Conservation (phyloP, 1,140 invertebrate genomes). For the Brachionus sp. region DNA sequence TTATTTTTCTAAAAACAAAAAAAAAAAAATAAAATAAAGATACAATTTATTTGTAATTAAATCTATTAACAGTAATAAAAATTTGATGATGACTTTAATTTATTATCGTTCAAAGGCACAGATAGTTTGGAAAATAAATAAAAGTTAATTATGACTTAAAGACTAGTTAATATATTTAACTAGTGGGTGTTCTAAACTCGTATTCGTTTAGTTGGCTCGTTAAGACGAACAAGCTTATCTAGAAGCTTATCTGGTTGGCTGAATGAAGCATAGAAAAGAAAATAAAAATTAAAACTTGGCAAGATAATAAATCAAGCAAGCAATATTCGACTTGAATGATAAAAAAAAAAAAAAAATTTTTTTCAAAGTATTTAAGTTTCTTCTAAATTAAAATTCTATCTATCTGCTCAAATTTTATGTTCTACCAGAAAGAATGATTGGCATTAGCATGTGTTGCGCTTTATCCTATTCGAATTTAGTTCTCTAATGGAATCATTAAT, state of each 20-base stretch:
- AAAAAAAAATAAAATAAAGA: conserved; percentile 8
- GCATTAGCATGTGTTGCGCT: conserved; percentile 36
- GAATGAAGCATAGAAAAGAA: background rate
- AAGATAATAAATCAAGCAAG: conserved; percentile 43
- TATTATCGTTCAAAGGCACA: conserved; percentile 37
- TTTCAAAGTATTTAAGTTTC: conserved; percentile 1
- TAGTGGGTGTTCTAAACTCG: background rate
- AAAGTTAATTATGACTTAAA: conserved; percentile 29
- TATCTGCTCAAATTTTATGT: conserved; percentile 28
- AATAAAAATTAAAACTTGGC: background rate
- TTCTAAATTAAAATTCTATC: conserved; percentile 36
- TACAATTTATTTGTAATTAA: conserved; percentile 44
- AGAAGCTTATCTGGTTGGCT: background rate
- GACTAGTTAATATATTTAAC: background rate
- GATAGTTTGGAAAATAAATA: background rate
- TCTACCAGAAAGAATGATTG: conserved; percentile 28
- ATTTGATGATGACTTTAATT: conserved; percentile 36
- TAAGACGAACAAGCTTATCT: background rate
- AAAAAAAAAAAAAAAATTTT: background rate
- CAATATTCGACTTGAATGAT: conserved; percentile 1
- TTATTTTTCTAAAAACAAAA: background rate
- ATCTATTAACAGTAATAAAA: background rate
- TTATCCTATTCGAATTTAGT: conserved; percentile 6
- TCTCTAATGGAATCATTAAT: conserved; percentile 42
- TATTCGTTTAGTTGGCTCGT: background rate